Percentiles rank a stretch among this genome's conserved stretches.
phyloP scores from a whole-genome alignment of 2,113 vertebrate genomes.

The Actinemys pallida region DNA sequence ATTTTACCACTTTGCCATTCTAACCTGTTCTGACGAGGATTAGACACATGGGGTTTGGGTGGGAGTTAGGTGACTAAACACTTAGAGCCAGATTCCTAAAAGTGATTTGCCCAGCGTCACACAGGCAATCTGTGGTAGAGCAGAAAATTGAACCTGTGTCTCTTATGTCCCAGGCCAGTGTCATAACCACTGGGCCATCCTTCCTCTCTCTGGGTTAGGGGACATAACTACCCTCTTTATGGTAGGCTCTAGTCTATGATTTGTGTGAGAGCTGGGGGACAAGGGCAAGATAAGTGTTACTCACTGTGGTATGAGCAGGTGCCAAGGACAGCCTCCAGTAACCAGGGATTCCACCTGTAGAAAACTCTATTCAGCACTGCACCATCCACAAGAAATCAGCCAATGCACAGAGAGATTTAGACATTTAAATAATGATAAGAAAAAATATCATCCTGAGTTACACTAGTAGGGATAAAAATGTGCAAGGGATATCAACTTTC shows the following conservation, averaged over 20 bases:
- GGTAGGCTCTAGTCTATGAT: neutral
- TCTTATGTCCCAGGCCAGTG: neutral
- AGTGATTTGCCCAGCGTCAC: neutral
- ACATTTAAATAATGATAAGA: constrained; percentile 25
- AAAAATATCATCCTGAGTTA: neutral
- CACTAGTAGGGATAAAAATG: neutral
- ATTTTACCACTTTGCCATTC: neutral
- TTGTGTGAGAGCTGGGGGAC: neutral
- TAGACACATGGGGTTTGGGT: neutral
- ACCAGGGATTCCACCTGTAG: neutral
- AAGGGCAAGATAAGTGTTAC: neutral
- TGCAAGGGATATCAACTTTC: constrained; percentile 14
- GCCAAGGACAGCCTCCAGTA: neutral
- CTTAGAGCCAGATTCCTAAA: neutral
- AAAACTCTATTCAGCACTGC: neutral
- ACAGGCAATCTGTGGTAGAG: neutral
- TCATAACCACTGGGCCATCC: neutral
- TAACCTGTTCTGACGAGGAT: neutral
- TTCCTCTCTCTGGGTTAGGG: no score
- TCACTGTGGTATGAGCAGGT: neutral
- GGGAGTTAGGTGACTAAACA: accelerated
- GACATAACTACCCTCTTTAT: neutral
- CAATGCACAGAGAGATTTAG: neutral
- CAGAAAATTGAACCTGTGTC: neutral
- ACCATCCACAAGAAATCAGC: neutral